phyloP scores from a whole-genome alignment of 2,888 invertebrate genomes.

The Andrena hattorfiana region DNA sequence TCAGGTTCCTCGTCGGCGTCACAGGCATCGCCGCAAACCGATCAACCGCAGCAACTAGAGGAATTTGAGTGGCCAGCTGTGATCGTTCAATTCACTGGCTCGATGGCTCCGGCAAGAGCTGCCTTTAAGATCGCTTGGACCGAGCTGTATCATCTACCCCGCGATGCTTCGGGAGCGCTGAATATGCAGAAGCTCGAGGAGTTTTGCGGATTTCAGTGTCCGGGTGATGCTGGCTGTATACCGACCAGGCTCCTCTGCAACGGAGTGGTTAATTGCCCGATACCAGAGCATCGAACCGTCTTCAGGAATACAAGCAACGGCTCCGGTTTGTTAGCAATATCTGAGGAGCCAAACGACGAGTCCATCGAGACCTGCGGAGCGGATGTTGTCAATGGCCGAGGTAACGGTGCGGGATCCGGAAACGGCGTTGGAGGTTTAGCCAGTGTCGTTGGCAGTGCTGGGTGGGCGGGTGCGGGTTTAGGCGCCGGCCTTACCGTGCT shows the following conservation, averaged over 20 bases:
- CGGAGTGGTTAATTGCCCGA: conserved; percentile 95
- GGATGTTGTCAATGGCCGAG: conserved; percentile 78
- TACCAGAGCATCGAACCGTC: conserved; percentile 82
- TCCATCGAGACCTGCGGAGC: conserved; percentile 90
- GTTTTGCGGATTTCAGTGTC: conserved; percentile 95
- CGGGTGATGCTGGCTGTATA: conserved; percentile 94
- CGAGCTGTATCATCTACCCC: conserved; percentile 93
- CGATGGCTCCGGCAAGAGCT: conserved; percentile 92
- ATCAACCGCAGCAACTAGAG: conserved; percentile 22
- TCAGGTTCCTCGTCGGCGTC: conserved; percentile 73
- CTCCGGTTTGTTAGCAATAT: conserved; percentile 26
- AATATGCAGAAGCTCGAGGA: conserved; percentile 91
- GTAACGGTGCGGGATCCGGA: conserved; percentile 22
- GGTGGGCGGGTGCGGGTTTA: conserved; percentile 88
- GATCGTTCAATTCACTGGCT: conserved; percentile 91
- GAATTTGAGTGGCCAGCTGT: conserved; percentile 86
- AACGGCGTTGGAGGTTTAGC: conserved; percentile 49
- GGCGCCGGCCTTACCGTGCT: conserved; percentile 88
- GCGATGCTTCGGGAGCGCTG: conserved; percentile 92
- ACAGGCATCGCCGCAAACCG: conserved; percentile 67
- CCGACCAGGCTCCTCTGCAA: conserved; percentile 94
- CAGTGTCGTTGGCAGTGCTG: conserved; percentile 84
- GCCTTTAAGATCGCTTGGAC: conserved; percentile 97
- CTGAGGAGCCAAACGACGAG: conserved; percentile 89
- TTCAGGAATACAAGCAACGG: conserved; percentile 63